A percentile compares a stretch with the other conserved stretches of the same genome.
Conservation (phyloP, 2,113 vertebrate genomes). For the Eurypyga helias region DNA sequence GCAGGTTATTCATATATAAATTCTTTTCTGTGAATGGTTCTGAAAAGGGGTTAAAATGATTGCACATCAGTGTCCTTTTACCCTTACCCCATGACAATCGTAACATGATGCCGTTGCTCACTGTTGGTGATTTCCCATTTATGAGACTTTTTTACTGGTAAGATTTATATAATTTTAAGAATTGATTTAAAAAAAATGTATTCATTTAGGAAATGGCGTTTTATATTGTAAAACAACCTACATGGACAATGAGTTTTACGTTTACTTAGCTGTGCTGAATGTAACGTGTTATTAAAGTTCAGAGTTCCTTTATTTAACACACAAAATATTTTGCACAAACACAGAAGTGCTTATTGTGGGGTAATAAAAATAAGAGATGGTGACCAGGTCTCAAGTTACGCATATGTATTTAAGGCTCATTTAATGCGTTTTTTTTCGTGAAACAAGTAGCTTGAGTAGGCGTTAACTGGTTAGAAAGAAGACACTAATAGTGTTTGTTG, state of each 20-base stretch:
- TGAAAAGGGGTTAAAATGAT: background rate
- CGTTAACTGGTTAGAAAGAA: background rate
- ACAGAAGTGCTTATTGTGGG: background rate
- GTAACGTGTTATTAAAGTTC: background rate
- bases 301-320: background rate
- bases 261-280: background rate
- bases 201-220: background rate
- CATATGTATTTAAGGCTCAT: background rate
- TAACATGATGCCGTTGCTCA: background rate
- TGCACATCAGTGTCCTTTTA: background rate
- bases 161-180: background rate
- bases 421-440: background rate
- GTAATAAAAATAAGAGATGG: background rate
- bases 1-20: background rate
- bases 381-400: background rate
- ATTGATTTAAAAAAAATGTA: fast-evolving
- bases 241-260: background rate
- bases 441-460: background rate
- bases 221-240: background rate
- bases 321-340: background rate
- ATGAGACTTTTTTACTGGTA: background rate
- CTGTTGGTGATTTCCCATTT: background rate
- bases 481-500: background rate
- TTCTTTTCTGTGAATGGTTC: background rate
- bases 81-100: fast-evolving